These are phyloP conservation scores for Smittia aterrima DNA, from an alignment of 2,888 invertebrate species.

Conservation along the genomic window DNA sequence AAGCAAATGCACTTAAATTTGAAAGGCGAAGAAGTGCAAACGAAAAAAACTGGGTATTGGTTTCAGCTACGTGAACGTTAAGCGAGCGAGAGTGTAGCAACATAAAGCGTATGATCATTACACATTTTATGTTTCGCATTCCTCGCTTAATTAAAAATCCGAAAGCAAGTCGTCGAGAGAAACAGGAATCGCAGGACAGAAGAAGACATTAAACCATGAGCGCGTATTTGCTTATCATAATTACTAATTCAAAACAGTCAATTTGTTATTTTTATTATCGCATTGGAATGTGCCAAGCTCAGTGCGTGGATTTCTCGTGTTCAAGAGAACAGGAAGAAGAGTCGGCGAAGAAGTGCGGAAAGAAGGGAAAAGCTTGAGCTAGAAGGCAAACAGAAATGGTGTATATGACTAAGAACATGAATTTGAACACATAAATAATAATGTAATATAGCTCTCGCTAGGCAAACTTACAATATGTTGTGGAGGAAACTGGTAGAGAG, in stretches of 20 bases:
- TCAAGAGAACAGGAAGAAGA: too few species aligned
- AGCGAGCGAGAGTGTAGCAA: not conserved
- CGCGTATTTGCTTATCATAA: not conserved
- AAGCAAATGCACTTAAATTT: not conserved
- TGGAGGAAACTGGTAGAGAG: conserved; percentile 8
- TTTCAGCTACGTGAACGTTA: not conserved
- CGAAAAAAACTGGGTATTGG: not conserved
- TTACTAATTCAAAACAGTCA: not conserved
- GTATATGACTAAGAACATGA: not conserved
- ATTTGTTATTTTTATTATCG: conserved; percentile 9
- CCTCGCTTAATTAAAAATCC: not conserved
- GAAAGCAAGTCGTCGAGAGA: not conserved
- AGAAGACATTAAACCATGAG: not conserved
- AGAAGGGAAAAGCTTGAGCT: too few species aligned
- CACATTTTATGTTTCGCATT: not conserved
- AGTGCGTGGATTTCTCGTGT: not conserved
- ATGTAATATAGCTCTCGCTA: not conserved
- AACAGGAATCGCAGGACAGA: not conserved
- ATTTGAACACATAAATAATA: conserved; percentile 24
- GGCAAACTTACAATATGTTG: conserved; percentile 4
- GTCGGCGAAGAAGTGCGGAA: not conserved
- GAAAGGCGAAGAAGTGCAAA: not conserved
- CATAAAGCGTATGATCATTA: conserved; percentile 4
- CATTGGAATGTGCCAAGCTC: not conserved
- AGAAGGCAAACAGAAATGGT: too few species aligned